These are phyloP conservation scores for Aphaenogaster ashmeadi DNA, from an alignment of 1,140 invertebrate genomes.

Conservation along the genomic window DNA sequence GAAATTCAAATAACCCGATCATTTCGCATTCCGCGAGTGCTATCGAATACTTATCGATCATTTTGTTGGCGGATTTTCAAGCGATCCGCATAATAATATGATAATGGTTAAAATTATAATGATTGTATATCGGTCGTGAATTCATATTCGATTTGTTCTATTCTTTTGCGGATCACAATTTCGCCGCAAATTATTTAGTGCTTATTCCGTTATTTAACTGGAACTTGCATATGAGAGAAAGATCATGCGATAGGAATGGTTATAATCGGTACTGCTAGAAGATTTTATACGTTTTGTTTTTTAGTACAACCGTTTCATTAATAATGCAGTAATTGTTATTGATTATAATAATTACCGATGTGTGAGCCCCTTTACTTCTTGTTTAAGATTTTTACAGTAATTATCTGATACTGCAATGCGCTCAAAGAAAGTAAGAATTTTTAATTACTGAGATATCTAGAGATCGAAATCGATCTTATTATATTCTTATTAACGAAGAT, in stretches of 20 bases:
- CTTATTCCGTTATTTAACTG: background rate
- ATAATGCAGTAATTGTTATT: slow-evolving; percentile 12
- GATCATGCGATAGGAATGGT: background rate
- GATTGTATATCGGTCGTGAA: slow-evolving; percentile 21
- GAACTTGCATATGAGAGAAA: background rate
- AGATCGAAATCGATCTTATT: background rate
- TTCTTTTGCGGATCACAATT: slow-evolving; percentile 2
- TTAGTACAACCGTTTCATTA: background rate
- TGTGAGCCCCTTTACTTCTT: background rate
- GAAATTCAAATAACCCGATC: slow-evolving; percentile 61
- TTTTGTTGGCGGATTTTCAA: slow-evolving; percentile 44
- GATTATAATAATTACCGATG: slow-evolving; percentile 1
- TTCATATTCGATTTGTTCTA: background rate
- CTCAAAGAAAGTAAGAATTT: background rate
- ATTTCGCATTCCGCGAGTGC: slow-evolving; percentile 47
- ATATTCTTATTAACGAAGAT: background rate
- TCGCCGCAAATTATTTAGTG: background rate
- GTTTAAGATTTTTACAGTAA: background rate
- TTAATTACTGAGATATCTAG: background rate
- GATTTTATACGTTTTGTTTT: slow-evolving; percentile 13
- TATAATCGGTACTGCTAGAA: background rate
- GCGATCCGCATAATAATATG: slow-evolving; percentile 18
- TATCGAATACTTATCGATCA: slow-evolving; percentile 57
- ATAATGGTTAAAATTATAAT: slow-evolving; percentile 27
- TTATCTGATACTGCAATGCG: background rate